Evolutionary conservation across 2,888 invertebrate species (phyloP).

Genomic region (Escarpia spicata): DNA sequence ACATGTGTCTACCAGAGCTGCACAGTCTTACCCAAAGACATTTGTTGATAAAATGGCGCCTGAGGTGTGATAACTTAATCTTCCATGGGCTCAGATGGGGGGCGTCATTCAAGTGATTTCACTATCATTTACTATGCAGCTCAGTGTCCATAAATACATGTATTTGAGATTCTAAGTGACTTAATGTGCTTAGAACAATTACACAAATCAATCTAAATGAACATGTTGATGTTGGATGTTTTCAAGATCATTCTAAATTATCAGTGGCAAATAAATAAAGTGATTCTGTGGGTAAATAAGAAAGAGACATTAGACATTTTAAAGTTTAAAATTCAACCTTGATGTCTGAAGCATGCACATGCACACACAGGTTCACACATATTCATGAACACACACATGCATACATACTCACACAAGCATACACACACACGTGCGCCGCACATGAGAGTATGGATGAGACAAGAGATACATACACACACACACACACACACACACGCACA

Average conservation of each 20-base stretch:
- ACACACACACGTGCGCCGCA: neutral
- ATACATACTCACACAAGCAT: neutral
- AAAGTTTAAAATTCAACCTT: too few species aligned
- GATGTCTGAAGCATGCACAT: neutral
- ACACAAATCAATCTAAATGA: neutral
- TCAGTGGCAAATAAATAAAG: neutral
- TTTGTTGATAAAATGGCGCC: slow-evolving; percentile 10
- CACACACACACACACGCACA: neutral
- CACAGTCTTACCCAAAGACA: neutral
- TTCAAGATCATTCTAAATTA: neutral
- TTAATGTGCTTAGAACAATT: neutral
- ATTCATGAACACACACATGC: neutral
- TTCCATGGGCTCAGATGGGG: neutral
- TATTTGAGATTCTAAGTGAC: slow-evolving; percentile 48
- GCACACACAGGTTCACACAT: neutral
- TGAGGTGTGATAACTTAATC: neutral
- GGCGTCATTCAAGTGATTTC: neutral
- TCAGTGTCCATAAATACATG: neutral
- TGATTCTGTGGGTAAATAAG: neutral
- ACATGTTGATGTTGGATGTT: neutral
- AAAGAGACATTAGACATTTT: neutral
- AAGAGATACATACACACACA: neutral
- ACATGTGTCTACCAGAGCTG: neutral
- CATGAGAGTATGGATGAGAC: too few species aligned
- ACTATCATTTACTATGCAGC: neutral